Conservation (phyloP, 2,888 invertebrate species). For the Diarsia rubi region DNA sequence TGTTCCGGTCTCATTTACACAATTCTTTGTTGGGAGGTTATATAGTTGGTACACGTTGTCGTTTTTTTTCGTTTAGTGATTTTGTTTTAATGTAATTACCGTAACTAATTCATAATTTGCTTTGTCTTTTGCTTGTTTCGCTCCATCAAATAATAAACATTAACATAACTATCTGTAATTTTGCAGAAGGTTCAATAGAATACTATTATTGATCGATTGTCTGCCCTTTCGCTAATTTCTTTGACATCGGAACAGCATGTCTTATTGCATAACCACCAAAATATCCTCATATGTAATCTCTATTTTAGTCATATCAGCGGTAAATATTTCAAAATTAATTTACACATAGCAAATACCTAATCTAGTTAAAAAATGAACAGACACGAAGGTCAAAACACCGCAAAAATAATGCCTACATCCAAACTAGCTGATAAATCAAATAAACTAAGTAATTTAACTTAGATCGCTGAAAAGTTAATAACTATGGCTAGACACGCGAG, state of each 20-base stretch:
- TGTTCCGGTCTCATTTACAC: constrained; percentile 44
- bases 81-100: background rate
- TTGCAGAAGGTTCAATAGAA: background rate
- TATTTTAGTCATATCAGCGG: background rate
- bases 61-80: background rate
- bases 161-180: background rate
- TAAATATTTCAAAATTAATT: background rate
- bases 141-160: background rate
- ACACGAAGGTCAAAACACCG: constrained; percentile 43
- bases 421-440: constrained; percentile 48
- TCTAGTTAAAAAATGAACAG: constrained; percentile 38
- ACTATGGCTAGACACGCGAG: constrained; percentile 52
- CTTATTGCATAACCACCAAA: background rate
- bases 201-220: background rate
- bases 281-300: background rate
- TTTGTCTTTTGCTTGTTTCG: background rate
- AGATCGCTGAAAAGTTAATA: constrained; percentile 52
- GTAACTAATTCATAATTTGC: background rate
- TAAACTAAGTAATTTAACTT: constrained; percentile 46
- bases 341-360: constrained; percentile 10
- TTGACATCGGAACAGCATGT: background rate
- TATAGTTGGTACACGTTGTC: background rate
- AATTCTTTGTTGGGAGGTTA: constrained; percentile 1
- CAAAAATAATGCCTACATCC: constrained; percentile 47
- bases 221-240: background rate